Conservation (phyloP, 2,888 invertebrate genomes). For the Ormia ochracea region DNA sequence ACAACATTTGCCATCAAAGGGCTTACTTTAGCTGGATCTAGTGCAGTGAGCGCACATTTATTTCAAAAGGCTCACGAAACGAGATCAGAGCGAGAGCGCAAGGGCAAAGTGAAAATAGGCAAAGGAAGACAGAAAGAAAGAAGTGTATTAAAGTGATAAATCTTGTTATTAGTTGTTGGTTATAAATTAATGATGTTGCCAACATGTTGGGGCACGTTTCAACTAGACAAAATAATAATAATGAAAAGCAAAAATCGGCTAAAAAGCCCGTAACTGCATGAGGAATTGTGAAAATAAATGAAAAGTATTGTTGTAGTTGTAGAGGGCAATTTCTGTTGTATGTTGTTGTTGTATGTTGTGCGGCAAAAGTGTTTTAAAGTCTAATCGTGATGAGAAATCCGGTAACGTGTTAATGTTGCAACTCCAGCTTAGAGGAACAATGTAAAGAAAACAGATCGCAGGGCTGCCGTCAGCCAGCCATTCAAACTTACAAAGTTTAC, state of each 20-base stretch:
- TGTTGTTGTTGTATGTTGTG: constrained; percentile 45
- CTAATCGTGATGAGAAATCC: constrained; percentile 62
- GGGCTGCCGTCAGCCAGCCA: not conserved
- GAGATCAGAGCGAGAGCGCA: constrained; percentile 14
- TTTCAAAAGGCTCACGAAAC: not conserved
- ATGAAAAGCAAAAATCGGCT: not conserved
- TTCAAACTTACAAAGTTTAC: too few species aligned
- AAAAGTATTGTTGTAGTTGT: constrained; percentile 16
- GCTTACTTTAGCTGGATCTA: constrained; percentile 19
- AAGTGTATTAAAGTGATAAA: constrained; percentile 58
- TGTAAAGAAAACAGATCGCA: constrained; percentile 14
- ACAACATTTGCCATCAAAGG: constrained; percentile 23
- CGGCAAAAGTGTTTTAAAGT: constrained; percentile 59
- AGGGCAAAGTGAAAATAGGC: too few species aligned
- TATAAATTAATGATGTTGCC: constrained; percentile 62
- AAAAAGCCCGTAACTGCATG: constrained; percentile 45
- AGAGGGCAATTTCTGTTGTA: constrained; percentile 39
- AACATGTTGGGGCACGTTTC: constrained; percentile 56
- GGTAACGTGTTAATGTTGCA: constrained; percentile 60
- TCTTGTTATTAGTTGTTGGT: constrained; percentile 62
- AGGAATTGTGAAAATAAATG: constrained; percentile 57
- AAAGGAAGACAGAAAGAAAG: constrained; percentile 1
- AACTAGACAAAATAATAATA: constrained; percentile 13
- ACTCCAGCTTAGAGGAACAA: constrained; percentile 53
- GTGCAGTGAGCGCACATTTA: not conserved